Percentiles rank a stretch among this genome's conserved stretches.
Conservation (phyloP, 2,797 vertebrate species). For the Adelosebastes latens region DNA sequence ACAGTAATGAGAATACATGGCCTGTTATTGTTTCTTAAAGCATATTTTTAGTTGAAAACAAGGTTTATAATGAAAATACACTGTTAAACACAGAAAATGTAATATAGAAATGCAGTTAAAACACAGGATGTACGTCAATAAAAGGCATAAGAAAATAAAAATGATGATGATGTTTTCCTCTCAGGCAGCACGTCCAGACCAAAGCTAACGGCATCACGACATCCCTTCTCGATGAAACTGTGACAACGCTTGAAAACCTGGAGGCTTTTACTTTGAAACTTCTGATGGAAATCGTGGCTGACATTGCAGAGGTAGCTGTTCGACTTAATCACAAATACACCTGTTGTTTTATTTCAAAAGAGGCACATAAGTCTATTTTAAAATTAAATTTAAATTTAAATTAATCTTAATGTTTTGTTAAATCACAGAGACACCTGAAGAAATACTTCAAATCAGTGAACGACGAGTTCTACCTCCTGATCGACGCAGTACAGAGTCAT, state of each 20-base stretch:
- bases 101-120: not conserved
- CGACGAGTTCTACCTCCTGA: not conserved
- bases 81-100: not conserved
- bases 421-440: conserved; percentile 53
- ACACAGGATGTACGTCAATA: not conserved
- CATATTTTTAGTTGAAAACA: not conserved
- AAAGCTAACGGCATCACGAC: not conserved
- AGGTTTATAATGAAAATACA: not conserved
- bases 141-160: not conserved
- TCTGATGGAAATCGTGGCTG: conserved; percentile 7
- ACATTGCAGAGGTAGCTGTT: conserved; percentile 49
- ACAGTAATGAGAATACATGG: too few species aligned
- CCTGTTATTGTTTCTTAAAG: not conserved
- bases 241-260: conserved; percentile 26
- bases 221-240: not conserved
- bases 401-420: not conserved
- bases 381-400: not conserved
- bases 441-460: conserved; percentile 55
- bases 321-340: not conserved
- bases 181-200: conserved; percentile 48
- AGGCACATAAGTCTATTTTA: not conserved
- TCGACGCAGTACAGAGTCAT: not conserved
- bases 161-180: not conserved
- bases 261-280: conserved; percentile 32
- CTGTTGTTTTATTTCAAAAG: not conserved